Evolutionary conservation across 2,888 invertebrate genomes (phyloP), one percentile per base, ranked within the genome.

Genomic region (Bimastos eiseni): DNA sequence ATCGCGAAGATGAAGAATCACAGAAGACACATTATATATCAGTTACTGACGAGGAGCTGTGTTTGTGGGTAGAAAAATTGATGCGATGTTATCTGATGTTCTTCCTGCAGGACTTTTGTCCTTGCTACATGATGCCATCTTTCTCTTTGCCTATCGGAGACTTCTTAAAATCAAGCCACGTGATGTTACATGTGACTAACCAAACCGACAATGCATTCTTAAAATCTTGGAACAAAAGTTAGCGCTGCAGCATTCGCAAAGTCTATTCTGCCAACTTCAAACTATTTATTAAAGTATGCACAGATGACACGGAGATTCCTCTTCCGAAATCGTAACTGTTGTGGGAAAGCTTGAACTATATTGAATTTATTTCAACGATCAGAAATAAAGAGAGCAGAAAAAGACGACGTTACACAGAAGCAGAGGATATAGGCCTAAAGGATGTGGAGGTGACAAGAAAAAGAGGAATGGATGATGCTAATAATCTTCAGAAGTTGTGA

Each of bases 81-180:
- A 70, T 70, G 70, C 70, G n/a, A n/a, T 70, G 70, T n/a, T 70
- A 70, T 8, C 70, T 70, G n/a, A 70, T 30, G 70, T 70, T 70
- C n/a, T 70, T 70, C n/a, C 70, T 70, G 13, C 70, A 70, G 70
- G 70, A 70, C n/a, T 70, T 70, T 70, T 70, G 70, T 70, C 70
- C 70, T 8, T 70, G 70, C n/a, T 70, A 70, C n/a, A 30, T 70
- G 11, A 70, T 70, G 70, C 70, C 70, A 11, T 70, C n/a, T n/a
- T 70, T 70, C 13, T n/a, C 8, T 88, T 88, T 34, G 36, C 38
- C 38, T 24, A 88, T 37, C 38, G 88, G 24, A 88, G 37, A 88
- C 24, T 70, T 70, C 70, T 70, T 70, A n/a, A 70, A n/a, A 70
- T 70, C 70, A 30, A 70, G n/a, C 8, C 70, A 70, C 70, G 11